These are phyloP conservation scores for Sipha maydis DNA, from an alignment of 2,888 invertebrate genomes.

Conservation along the genomic window DNA sequence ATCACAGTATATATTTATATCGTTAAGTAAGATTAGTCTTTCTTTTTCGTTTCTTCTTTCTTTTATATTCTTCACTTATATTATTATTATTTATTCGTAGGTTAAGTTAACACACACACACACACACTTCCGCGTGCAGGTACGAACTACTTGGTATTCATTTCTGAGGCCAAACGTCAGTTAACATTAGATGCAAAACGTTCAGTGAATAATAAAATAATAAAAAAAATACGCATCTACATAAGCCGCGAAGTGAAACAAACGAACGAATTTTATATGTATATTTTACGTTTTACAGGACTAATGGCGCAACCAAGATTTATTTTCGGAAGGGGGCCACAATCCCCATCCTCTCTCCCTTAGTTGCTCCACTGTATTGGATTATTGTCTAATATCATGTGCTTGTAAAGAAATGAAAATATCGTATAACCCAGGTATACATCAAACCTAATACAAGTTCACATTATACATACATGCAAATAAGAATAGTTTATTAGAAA, in stretches of 20 bases:
- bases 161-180: constrained; percentile 15
- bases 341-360: too few species aligned
- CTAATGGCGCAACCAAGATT: too few species aligned
- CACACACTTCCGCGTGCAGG: background rate
- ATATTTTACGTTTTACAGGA: background rate
- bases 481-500: background rate
- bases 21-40: constrained; percentile 11
- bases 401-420: too few species aligned
- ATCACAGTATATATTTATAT: background rate
- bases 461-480: background rate
- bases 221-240: background rate
- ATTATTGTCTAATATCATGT: too few species aligned
- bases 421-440: too few species aligned
- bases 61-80: background rate
- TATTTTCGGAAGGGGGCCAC: too few species aligned
- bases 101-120: background rate
- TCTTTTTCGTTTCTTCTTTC: background rate
- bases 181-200: constrained; percentile 25
- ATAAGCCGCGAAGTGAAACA: background rate
- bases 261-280: background rate
- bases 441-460: background rate
- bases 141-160: background rate
- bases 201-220: constrained; percentile 27
- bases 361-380: too few species aligned
- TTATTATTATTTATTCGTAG: background rate